phyloP scores from a whole-genome alignment of 1,140 invertebrate species.

The Metaphire vulgaris region DNA sequence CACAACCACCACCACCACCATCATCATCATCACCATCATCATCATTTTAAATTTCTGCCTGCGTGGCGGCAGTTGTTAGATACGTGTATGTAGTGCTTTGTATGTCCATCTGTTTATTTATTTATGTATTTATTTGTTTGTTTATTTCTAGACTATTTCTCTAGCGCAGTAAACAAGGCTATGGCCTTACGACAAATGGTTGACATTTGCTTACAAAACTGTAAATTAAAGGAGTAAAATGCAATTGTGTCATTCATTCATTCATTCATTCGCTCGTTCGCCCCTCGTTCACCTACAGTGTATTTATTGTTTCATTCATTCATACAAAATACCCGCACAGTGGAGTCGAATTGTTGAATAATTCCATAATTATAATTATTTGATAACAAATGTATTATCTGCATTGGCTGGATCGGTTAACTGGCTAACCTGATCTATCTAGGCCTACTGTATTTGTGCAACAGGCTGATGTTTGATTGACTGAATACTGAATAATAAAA shows the following conservation, averaged over 20 bases:
- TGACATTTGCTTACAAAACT: background rate
- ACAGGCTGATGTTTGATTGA: background rate
- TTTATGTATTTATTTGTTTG: background rate
- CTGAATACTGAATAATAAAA: background rate
- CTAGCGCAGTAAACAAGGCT: no score
- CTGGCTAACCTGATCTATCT: background rate
- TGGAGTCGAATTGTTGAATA: no score
- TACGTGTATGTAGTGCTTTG: background rate
- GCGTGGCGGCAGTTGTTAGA: no score
- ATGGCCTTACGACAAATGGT: background rate
- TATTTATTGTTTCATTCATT: background rate
- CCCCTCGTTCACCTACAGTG: background rate
- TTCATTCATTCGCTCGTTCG: background rate
- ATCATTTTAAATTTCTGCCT: no score
- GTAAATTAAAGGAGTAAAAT: no score
- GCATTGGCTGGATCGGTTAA: background rate
- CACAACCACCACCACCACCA: no score
- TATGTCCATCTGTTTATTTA: background rate
- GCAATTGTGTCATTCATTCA: background rate
- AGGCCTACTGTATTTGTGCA: background rate
- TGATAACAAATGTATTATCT: background rate
- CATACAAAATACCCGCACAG: no score
- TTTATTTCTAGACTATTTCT: no score
- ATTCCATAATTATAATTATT: background rate
- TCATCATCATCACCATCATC: no score